Evolutionary conservation across 2,888 invertebrate genomes (phyloP), one percentile per base, ranked within the genome.

Genomic region (Phania funesta): DNA sequence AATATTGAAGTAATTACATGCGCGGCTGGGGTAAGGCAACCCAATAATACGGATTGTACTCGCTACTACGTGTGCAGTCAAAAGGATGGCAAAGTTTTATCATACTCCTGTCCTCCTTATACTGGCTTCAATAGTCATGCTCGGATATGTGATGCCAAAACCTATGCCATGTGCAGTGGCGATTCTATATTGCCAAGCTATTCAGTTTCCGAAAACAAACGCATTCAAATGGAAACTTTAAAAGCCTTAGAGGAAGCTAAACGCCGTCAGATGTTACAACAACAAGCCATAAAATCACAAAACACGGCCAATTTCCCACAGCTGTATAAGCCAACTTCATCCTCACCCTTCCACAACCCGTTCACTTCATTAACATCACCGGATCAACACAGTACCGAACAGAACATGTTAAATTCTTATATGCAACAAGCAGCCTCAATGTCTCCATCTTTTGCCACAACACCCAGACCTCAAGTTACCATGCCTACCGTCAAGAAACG

Each of bases 31-130:
- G 87, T 92, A 4, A 89, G 92, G 1, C 89, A 92, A 41, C 89
- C 92, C 1, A 92, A 92, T 84, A 84, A 79, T n/a, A 92, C 92
- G 0, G 92, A 92, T 68, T 92, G 92, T 78, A 90, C 89, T 1
- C 92, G 89, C 29, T 92, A 92, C 81, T 92, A 92, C 82, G 91
- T 91, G 0, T 92, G 92, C 84, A 91, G 92, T 83, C 90, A 90
- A 26, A 90, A 89, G 80, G 90, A 89, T 62, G 90, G 91, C 7
- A 88, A 87, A 32, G 88, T 92, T 0, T 84, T 90, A 5, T 90
- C 91, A 18, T 92, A 92, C 84, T 88, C 90, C 1, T 92, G 92
- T 82, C 92, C 92, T 0, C 87, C 88, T 1, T 91, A 89, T 46
- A 92, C 92, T 0, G 92, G 91, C 0, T 92, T 92, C 82, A 92